Conservation (phyloP, 2,113 vertebrate genomes). For the Hystrix cristata region DNA sequence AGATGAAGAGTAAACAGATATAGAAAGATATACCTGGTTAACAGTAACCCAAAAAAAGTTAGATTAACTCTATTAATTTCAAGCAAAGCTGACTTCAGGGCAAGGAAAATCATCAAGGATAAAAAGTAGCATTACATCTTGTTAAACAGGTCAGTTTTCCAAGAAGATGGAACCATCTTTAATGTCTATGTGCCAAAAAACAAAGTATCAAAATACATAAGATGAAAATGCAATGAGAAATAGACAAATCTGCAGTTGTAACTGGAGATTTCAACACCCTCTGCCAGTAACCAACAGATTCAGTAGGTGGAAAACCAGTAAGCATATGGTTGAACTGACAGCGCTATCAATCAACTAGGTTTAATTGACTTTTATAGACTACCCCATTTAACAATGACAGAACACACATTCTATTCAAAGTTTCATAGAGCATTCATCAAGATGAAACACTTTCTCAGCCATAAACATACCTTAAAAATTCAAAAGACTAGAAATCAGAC, state of each 20-base stretch:
- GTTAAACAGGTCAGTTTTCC: not conserved
- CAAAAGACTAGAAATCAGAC: not conserved
- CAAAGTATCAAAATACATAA: not conserved
- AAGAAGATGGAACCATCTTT: not conserved
- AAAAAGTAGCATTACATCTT: not conserved
- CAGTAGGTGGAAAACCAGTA: slow-evolving; percentile 63
- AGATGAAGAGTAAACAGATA: not conserved
- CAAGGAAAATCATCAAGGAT: not conserved
- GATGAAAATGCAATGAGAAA: slow-evolving; percentile 29
- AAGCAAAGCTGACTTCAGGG: not conserved
- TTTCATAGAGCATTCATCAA: slow-evolving; percentile 8
- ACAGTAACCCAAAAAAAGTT: slow-evolving; percentile 3
- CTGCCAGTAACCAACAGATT: slow-evolving; percentile 58
- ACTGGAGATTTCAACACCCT: slow-evolving; percentile 1
- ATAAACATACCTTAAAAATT: slow-evolving; percentile 27
- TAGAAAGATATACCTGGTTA: not conserved
- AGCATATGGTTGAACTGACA: slow-evolving; percentile 54
- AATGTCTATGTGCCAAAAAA: not conserved
- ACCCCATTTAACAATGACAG: slow-evolving; percentile 41
- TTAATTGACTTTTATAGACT: slow-evolving; percentile 63
- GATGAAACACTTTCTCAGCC: not conserved
- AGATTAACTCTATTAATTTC: not conserved
- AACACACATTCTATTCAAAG: slow-evolving; percentile 27
- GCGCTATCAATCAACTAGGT: slow-evolving; percentile 38
- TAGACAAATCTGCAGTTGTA: slow-evolving; percentile 34